Evolutionary conservation across 2,888 invertebrate genomes (phyloP).

Genomic region (Nemotelus pantherinus): DNA sequence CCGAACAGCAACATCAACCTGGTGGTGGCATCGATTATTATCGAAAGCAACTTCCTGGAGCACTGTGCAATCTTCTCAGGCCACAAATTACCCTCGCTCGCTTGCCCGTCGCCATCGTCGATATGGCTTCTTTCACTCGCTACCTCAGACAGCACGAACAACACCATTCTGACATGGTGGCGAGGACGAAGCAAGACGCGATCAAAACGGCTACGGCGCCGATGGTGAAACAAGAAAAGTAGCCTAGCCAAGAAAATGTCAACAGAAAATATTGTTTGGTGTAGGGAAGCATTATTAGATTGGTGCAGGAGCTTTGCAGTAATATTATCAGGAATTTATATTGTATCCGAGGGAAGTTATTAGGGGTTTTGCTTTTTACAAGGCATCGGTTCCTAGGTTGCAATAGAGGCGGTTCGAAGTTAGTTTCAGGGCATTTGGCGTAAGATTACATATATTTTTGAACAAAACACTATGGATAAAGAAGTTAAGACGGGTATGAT

Average conservation of each 20-base stretch:
- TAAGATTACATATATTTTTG: too few species aligned
- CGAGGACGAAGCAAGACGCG: neutral
- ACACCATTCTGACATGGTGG: neutral
- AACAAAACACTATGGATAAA: too few species aligned
- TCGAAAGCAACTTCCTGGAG: constrained; percentile 6
- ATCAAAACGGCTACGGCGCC: neutral
- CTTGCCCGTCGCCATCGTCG: neutral
- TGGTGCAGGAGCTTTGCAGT: constrained; percentile 34
- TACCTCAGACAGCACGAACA: neutral
- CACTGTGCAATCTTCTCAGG: neutral
- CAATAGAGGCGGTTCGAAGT: too few species aligned
- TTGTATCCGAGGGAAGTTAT: constrained; percentile 33
- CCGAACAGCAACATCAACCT: neutral
- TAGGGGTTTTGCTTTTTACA: constrained; percentile 25
- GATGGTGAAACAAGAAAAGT: constrained; percentile 18
- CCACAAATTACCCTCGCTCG: neutral
- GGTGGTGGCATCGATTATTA: constrained; percentile 13
- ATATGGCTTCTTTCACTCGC: constrained; percentile 1
- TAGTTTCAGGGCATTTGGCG: too few species aligned
- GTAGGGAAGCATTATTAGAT: constrained; percentile 37
- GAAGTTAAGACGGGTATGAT: too few species aligned
- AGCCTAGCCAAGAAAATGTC: constrained; percentile 41
- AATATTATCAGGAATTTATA: constrained; percentile 41
- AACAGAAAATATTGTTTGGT: constrained; percentile 34
- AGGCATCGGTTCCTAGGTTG: neutral